A percentile compares a stretch with the other conserved stretches of the same genome.
Conservation (phyloP, 2,888 invertebrate genomes). For the Odontocolon sp. region DNA sequence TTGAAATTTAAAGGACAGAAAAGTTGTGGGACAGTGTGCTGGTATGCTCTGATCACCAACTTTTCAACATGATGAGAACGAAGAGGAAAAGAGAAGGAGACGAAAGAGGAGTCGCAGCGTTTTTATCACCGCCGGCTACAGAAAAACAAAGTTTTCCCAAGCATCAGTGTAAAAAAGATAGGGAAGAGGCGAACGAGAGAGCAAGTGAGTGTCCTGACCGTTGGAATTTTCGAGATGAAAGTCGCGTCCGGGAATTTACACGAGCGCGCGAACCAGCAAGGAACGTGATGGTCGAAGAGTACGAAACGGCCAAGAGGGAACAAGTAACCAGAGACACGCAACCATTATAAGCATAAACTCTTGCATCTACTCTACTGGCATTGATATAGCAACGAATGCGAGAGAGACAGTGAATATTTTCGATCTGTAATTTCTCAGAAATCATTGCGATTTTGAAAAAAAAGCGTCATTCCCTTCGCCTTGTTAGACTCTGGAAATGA, state of each 20-base stretch:
- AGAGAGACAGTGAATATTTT: no score
- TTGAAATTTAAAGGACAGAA: slow-evolving; percentile 62
- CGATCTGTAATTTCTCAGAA: no score
- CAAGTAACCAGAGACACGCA: no score
- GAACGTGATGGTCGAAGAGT: slow-evolving; percentile 25
- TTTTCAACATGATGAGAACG: slow-evolving; percentile 33
- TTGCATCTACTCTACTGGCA: no score
- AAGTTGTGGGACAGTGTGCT: slow-evolving; percentile 42
- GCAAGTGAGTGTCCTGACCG: background rate
- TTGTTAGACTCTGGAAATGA: no score
- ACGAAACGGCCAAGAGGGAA: no score
- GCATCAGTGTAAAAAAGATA: slow-evolving; percentile 50
- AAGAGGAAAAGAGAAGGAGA: slow-evolving; percentile 25
- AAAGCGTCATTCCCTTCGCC: no score
- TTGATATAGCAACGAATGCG: no score
- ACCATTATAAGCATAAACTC: no score
- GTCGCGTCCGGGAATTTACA: slow-evolving; percentile 13
- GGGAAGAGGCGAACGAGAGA: slow-evolving; percentile 23
- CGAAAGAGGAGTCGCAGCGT: slow-evolving; percentile 32
- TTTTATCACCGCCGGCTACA: slow-evolving; percentile 58
- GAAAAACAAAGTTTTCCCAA: slow-evolving; percentile 61
- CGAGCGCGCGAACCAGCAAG: background rate
- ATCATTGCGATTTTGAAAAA: no score
- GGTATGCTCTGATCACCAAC: slow-evolving; percentile 12
- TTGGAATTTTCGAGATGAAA: slow-evolving; percentile 10